Base-by-base conservation (phyloP, 2,113 vertebrate species). In the Lampris megalopsis region DNA sequence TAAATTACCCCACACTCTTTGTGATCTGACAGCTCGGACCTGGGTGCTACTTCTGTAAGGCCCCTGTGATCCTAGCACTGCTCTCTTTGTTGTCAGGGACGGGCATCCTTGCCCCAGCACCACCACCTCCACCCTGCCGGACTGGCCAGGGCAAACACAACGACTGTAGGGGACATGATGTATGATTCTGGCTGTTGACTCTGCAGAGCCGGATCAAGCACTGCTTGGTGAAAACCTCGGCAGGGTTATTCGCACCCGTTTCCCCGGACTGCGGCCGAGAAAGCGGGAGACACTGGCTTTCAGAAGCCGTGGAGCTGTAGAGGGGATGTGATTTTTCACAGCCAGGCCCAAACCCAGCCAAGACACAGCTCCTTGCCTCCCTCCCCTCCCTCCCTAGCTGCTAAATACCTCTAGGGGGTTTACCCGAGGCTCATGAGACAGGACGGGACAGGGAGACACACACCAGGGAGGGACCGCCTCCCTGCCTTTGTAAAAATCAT, bases 301-400 rank as follows among this genome's bases (percentile, higher is more conserved):
- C 79, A 89, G 84, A 86, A 75, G 75, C 70, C 68, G 41, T 74
- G 78, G 79, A 67, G 83, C 75, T 93, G 52, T 13, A 75, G 65
- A 71, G 83, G 76, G 83, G 83, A 91, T 91, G 90, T 87, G 92
- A 92, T 88, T 94, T 95, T 94, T 92, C 93, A 85, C 87, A 88
- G 87, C 69, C 76, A 86, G 71, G 84, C 86, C 90, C 77, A 93
- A 91, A 84, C 68, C 40, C 81, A 79, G 86, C 76, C 72, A 68
- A 73, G 77, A 84, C 86, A 64, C 69, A 61, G 79, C 0, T 35
- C 79, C 83, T 84, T 5, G 0, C 61, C 82, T 78, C 79, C 75
- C 63, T 74, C 61, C 68, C 79, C 82, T 78, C 79, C 75, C 63
- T 74, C 61, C 68, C 79, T 85, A 70, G 71, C 71, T 92, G 92